Base-by-base conservation (phyloP, 2,113 vertebrate species). In the Xerus inauris region DNA sequence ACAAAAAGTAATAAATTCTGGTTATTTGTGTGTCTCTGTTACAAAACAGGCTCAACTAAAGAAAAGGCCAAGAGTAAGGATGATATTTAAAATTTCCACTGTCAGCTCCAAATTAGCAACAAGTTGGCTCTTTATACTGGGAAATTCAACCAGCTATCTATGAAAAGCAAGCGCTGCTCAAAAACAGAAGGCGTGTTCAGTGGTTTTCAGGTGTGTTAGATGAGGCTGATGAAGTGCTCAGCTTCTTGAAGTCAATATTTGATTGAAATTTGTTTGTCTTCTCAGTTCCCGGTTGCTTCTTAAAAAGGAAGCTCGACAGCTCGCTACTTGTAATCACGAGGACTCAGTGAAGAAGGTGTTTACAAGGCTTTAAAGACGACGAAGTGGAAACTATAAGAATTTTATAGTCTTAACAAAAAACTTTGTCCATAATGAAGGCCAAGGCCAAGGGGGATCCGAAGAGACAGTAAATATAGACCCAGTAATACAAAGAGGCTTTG, bases 351-450 rank as follows among this genome's bases (percentile, higher is more conserved):
- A 47, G 54, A 93, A 92, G 72, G 77, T 96, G 95, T 93, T 97
- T 92, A 96, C 69, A 93, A 86, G 92, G 69, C 45, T 89, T 97
- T 97, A 97, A 95, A 96, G 92, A 97, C 64, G 87, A 97, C 12
- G 24, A 12, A 79, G 45, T 80, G 84, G 79, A 95, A 96, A 87
- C 64, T 67, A 22, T 94, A 96, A 97, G 71, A 9, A 85, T 86
- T 94, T 96, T 92, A 97, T n/a, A 92, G 69, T 85, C 84, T 85
- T 72, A 92, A 77, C 64, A 80, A 89, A 87, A 95, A 97, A 73
- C 8, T 16, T 91, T 45, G 73, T 72, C 84, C 59, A 69, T 73
- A 73, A 82, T 62, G 81, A 97, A 96, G 47, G 82, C 64, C 73
- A 96, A 76, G 32, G 24, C 64, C 73, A 95, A 72, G 32, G 24